Evolutionary conservation across 2,888 invertebrate species (phyloP).

Genomic region (Protonemura montana): DNA sequence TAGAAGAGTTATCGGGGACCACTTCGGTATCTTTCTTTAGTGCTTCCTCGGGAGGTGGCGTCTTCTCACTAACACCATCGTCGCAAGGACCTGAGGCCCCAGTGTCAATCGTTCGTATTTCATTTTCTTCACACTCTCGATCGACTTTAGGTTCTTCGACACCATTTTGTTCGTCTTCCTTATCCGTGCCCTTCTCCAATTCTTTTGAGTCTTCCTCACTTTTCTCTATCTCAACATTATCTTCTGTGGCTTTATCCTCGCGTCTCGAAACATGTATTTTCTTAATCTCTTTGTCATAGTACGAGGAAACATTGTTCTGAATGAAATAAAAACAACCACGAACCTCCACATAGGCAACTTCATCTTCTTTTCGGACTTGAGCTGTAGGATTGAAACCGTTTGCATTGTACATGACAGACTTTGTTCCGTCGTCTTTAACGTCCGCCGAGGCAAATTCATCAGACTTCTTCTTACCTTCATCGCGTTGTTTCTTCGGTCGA

Average conservation of each 20-base stretch:
- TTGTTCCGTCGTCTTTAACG: not conserved
- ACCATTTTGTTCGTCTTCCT: not conserved
- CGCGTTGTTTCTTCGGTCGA: not conserved
- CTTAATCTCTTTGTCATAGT: not conserved
- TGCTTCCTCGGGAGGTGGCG: not conserved
- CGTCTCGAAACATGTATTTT: not conserved
- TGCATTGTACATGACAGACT: not conserved
- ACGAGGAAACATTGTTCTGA: not conserved
- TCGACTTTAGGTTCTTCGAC: not conserved
- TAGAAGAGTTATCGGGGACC: not conserved
- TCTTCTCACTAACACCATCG: not conserved
- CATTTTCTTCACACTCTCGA: not conserved
- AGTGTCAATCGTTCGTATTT: not conserved
- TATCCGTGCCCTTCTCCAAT: not conserved
- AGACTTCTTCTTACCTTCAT: not conserved
- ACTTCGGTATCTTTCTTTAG: not conserved
- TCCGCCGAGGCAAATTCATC: not conserved
- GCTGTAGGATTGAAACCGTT: not conserved
- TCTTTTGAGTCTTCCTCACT: not conserved
- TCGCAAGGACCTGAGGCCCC: not conserved
- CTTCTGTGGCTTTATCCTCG: not conserved
- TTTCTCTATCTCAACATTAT: not conserved
- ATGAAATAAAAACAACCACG: not conserved
- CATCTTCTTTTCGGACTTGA: not conserved
- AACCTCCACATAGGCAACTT: not conserved